phyloP scores from a whole-genome alignment of 2,888 invertebrate species.

The Aspidiotus destructor region DNA sequence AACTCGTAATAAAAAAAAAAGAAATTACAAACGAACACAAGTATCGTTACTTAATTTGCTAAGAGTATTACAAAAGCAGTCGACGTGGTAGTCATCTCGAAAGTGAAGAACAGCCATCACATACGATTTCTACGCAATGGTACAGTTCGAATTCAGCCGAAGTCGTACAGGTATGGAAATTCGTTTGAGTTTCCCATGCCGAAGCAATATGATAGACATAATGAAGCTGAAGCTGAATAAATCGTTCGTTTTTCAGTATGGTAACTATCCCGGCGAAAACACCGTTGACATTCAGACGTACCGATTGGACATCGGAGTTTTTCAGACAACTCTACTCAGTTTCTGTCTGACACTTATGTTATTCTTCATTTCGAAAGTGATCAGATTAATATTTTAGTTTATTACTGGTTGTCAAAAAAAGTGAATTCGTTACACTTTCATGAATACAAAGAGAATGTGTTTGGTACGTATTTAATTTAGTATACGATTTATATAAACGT shows the following conservation, averaged over 20 bases:
- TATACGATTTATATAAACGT: no score
- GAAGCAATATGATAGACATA: background rate
- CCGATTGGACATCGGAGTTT: conserved; percentile 7
- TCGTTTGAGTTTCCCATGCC: conserved; percentile 6
- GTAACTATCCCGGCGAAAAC: background rate
- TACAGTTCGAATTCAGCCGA: conserved; percentile 4
- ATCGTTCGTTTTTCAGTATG: conserved; percentile 7
- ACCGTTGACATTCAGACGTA: background rate
- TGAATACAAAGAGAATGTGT: no score
- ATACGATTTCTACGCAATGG: conserved; percentile 1
- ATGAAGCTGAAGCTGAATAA: conserved; percentile 11
- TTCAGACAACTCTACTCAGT: conserved; percentile 10
- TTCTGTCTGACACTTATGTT: conserved; percentile 1
- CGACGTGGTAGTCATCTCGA: no score
- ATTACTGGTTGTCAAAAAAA: no score
- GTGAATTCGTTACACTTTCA: no score
- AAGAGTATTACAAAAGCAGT: no score
- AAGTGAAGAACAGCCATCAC: no score
- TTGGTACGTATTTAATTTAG: no score
- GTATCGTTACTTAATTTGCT: no score
- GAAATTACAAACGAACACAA: no score
- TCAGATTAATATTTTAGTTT: background rate
- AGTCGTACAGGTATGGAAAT: conserved; percentile 10
- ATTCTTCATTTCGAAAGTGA: background rate
- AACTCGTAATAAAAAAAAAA: no score